phyloP scores from a whole-genome alignment of 1,140 invertebrate genomes.

The Drosophila miranda region DNA sequence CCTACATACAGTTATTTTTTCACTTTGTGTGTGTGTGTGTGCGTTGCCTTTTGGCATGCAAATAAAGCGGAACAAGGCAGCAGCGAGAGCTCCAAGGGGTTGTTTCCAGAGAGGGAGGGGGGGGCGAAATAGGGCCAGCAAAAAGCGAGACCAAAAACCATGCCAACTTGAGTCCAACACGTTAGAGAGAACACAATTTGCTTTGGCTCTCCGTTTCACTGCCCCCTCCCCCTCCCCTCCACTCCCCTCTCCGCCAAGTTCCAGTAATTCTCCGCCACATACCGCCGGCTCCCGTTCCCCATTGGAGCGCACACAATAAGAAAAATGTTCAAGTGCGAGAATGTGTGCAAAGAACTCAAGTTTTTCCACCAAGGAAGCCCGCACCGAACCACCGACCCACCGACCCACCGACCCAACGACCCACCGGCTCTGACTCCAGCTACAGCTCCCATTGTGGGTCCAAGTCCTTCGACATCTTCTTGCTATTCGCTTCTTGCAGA shows the following conservation, averaged over 20 bases:
- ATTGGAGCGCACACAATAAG: conserved; percentile 54
- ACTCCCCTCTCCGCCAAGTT: too few species aligned
- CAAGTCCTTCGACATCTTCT: conserved; percentile 25
- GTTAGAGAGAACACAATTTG: conserved; percentile 77
- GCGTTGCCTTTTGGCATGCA: conserved; percentile 74
- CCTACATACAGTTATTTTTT: conserved; percentile 63
- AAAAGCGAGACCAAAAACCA: conserved; percentile 70
- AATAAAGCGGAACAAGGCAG: conserved; percentile 58
- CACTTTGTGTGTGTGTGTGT: conserved; percentile 43
- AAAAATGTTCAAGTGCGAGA: conserved; percentile 79
- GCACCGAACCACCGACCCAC: too few species aligned
- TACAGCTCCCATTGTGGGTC: conserved; percentile 8
- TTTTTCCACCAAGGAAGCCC: conserved; percentile 44
- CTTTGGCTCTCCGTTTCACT: conserved; percentile 14
- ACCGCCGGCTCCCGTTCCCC: background rate
- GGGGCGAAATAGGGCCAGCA: background rate
- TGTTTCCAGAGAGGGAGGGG: too few species aligned
- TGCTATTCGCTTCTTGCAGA: conserved; percentile 61
- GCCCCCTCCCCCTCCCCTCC: background rate
- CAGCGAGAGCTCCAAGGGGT: conserved; percentile 3
- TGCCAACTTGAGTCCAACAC: conserved; percentile 79
- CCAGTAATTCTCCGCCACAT: too few species aligned
- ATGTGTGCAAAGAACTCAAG: conserved; percentile 80
- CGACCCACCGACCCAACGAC: too few species aligned
- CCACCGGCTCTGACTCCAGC: conserved; percentile 6